Evolutionary conservation across 64 coral and sea anemone genomes (phyloP).

Genomic region (Montipora foliosa): DNA sequence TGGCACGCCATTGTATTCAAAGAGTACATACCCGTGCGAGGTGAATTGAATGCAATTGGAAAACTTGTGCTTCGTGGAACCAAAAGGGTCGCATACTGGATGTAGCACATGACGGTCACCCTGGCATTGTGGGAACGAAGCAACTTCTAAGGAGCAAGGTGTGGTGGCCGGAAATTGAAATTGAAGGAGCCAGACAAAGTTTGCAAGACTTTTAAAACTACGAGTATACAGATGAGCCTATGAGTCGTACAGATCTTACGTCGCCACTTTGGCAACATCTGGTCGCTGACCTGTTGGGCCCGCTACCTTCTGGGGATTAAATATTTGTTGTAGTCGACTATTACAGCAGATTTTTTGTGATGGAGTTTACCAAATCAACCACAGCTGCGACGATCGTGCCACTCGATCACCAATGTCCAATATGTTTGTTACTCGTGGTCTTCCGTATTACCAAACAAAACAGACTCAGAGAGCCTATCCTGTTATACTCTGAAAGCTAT

Average conservation of each 20-base stretch:
- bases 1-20: no score
- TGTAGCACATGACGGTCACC: slow-evolving; percentile 60
- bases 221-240: background rate
- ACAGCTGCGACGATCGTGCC: slow-evolving; percentile 57
- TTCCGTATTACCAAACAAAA: background rate
- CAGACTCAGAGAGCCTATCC: no score
- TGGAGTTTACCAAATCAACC: slow-evolving; percentile 35
- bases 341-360: slow-evolving; percentile 10
- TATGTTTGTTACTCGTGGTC: slow-evolving; percentile 54
- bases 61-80: slow-evolving; percentile 13
- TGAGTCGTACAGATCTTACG: slow-evolving; percentile 39
- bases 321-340: slow-evolving; percentile 36
- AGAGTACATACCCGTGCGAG: no score
- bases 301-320: slow-evolving; percentile 59
- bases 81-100: background rate
- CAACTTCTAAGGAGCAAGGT: slow-evolving; percentile 32
- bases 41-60: no score
- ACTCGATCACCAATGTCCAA: slow-evolving; percentile 10
- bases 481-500: no score
- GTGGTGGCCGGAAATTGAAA: slow-evolving; percentile 35
- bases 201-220: background rate
- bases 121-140: background rate
- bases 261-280: slow-evolving; percentile 45
- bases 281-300: slow-evolving; percentile 54
- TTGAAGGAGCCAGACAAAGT: slow-evolving; percentile 3